phyloP scores from a whole-genome alignment of 1,140 invertebrate species.

The Macrocentrus cingulum region DNA sequence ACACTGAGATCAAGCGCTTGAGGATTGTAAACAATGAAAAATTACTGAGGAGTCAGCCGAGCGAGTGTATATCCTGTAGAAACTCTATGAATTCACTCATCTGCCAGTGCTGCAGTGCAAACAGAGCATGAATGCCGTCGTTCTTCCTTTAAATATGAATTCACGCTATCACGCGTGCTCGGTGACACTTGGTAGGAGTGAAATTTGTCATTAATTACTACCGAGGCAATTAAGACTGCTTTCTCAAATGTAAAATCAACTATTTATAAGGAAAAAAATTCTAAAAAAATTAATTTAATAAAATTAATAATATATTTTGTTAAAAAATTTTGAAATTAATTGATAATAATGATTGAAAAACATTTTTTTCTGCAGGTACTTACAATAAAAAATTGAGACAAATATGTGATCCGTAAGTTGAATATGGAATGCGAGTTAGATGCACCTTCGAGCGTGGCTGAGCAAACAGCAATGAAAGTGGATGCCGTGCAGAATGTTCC shows the following conservation, averaged over 20 bases:
- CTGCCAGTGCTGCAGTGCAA: slow-evolving; percentile 32
- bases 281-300: no score
- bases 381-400: no score
- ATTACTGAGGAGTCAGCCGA: neutral
- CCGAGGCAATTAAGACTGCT: neutral
- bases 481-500: slow-evolving; percentile 40
- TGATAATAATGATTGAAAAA: no score
- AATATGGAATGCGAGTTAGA: slow-evolving; percentile 12
- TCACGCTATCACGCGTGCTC: slow-evolving; percentile 4
- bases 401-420: no score
- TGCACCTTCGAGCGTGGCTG: slow-evolving; percentile 39
- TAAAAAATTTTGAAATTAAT: no score
- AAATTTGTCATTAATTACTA: slow-evolving; percentile 31
- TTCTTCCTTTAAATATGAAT: slow-evolving; percentile 25
- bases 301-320: no score
- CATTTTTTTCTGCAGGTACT: no score
- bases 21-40: slow-evolving; percentile 13
- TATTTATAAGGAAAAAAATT: no score
- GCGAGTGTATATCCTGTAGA: slow-evolving; percentile 43
- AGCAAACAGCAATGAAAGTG: slow-evolving; percentile 57
- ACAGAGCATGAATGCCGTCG: slow-evolving; percentile 53
- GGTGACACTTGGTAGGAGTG: slow-evolving; percentile 36
- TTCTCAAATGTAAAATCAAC: neutral
- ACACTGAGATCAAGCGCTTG: neutral
- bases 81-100: slow-evolving; percentile 46